Conservation (phyloP, 2,888 invertebrate genomes). For the Oligia fasciuncula region DNA sequence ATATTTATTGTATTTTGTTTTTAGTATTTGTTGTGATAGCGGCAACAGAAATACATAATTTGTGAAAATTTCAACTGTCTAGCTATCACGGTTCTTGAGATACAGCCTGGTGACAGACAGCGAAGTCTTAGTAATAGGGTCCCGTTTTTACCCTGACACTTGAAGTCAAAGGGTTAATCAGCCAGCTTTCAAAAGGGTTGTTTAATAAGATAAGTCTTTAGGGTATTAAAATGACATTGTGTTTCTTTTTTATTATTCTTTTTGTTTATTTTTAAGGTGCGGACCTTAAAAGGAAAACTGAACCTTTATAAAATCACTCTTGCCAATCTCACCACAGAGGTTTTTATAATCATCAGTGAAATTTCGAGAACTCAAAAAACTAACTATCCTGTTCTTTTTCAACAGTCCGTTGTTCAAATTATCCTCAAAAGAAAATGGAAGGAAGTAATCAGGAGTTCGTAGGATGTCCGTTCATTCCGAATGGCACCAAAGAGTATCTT, state of each 20-base stretch:
- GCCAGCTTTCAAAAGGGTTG: neutral
- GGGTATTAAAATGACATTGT: neutral
- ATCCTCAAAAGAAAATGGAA: constrained; percentile 39
- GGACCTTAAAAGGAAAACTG: no score
- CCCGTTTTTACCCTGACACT: neutral
- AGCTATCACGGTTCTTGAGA: no score
- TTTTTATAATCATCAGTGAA: no score
- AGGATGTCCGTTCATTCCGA: constrained; percentile 59
- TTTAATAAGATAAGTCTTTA: neutral
- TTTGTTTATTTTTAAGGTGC: neutral
- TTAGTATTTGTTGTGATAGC: no score
- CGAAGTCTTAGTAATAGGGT: no score
- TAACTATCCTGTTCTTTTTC: neutral
- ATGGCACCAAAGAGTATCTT: constrained; percentile 46
- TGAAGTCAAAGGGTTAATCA: neutral
- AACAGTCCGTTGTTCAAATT: constrained; percentile 24
- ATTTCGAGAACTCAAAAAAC: neutral
- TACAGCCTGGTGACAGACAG: no score
- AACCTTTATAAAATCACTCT: no score
- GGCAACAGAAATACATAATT: no score
- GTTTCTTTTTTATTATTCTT: neutral
- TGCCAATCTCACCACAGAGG: no score
- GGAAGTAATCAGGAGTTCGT: constrained; percentile 60
- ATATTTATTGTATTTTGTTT: no score
- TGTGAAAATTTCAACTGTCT: no score